Conservation (phyloP, 1,140 invertebrate genomes). For the Drosophila virilis region DNA sequence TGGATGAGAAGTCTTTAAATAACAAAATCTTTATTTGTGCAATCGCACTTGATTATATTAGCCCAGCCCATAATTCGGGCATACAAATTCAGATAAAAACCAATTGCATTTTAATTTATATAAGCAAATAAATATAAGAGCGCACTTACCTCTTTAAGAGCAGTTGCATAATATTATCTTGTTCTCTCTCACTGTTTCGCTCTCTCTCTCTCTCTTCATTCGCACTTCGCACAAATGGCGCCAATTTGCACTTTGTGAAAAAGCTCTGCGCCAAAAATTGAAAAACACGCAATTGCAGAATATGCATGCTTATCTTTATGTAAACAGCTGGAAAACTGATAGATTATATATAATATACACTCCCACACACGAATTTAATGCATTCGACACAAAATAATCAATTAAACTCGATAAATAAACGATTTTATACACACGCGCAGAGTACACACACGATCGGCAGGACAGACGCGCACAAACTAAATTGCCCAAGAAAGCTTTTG, state of each 20-base stretch:
- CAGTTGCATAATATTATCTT: background rate
- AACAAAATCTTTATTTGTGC: too few relatives aligned
- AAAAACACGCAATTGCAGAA: background rate
- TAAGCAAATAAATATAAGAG: background rate
- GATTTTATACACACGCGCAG: background rate
- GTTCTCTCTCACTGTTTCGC: background rate
- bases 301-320: too few relatives aligned
- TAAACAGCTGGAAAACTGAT: too few relatives aligned
- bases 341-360: too few relatives aligned
- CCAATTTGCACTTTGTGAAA: background rate
- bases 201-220: background rate
- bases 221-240: too few relatives aligned
- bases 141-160: background rate
- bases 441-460: background rate
- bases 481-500: background rate
- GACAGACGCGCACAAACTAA: background rate
- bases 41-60: too few relatives aligned
- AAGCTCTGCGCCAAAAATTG: background rate
- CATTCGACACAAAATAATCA: background rate
- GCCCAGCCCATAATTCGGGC: too few relatives aligned
- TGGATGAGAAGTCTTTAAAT: too few relatives aligned
- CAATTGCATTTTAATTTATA: background rate
- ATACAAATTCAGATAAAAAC: too few relatives aligned
- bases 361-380: background rate
- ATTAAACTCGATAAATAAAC: background rate